phyloP scores from a whole-genome alignment of 92 coral and sea anemone species.

The Umimayanthus chanpuru region DNA sequence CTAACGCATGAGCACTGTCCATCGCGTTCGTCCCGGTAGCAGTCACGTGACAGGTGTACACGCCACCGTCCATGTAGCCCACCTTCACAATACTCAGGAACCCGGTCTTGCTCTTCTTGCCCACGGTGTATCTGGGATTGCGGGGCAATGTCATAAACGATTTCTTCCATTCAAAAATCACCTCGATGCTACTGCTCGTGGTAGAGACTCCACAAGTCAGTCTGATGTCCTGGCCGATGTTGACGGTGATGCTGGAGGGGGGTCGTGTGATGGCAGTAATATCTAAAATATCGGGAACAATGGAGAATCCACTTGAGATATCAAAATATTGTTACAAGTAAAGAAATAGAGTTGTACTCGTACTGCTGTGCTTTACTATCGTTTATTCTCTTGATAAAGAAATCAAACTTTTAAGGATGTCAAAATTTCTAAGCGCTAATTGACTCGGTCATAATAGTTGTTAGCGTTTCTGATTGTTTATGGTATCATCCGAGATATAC shows the following conservation, averaged over 20 bases:
- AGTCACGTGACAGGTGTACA: conserved; percentile 64
- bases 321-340: background rate
- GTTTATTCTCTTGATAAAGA: no score
- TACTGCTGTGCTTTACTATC: no score
- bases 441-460: no score
- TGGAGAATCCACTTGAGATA: background rate
- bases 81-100: conserved; percentile 59
- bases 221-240: conserved; percentile 58
- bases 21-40: conserved; percentile 45
- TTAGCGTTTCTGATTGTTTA: no score
- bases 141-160: conserved; percentile 47
- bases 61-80: conserved; percentile 64
- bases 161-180: conserved; percentile 71
- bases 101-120: conserved; percentile 56
- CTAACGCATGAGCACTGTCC: conserved; percentile 55
- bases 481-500: no score
- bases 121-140: conserved; percentile 45
- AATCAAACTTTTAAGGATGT: no score
- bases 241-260: conserved; percentile 46
- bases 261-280: conserved; percentile 58
- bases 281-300: conserved; percentile 27
- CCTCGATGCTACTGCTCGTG: conserved; percentile 55
- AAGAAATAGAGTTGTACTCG: no score
- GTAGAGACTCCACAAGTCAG: conserved; percentile 69
- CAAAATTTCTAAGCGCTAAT: no score